These are phyloP conservation scores for Drosophila greeni DNA, from an alignment of 2,888 invertebrate species.

Conservation along the genomic window DNA sequence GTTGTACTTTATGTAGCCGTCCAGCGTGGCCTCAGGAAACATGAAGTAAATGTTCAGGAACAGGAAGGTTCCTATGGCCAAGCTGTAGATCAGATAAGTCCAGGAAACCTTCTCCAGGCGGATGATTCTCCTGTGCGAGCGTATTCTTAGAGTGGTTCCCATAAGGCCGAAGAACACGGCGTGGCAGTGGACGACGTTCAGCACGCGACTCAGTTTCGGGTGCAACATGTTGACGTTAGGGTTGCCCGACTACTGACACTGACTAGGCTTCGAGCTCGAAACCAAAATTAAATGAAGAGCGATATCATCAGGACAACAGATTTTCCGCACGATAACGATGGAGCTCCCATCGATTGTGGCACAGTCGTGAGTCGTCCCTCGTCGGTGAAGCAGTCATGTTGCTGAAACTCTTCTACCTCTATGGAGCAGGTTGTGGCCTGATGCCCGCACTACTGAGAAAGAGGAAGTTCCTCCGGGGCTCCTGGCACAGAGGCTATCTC, in stretches of 20 bases:
- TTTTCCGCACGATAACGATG: slow-evolving; percentile 8
- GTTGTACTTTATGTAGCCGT: slow-evolving; percentile 46
- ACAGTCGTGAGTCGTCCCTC: slow-evolving; percentile 7
- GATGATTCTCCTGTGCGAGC: neutral
- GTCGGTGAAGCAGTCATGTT: slow-evolving; percentile 13
- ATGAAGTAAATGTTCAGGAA: slow-evolving; percentile 29
- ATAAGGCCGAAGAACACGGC: slow-evolving; percentile 46
- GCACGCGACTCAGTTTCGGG: slow-evolving; percentile 26
- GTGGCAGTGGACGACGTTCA: slow-evolving; percentile 44
- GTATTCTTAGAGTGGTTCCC: slow-evolving; percentile 36
- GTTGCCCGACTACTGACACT: slow-evolving; percentile 18
- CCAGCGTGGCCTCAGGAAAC: slow-evolving; percentile 4
- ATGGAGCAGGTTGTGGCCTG: slow-evolving; percentile 10
- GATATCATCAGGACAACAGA: slow-evolving; percentile 6
- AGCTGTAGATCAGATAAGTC: slow-evolving; percentile 50
- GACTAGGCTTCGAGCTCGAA: neutral
- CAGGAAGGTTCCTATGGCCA: slow-evolving; percentile 12
- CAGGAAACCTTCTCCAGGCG: slow-evolving; percentile 27
- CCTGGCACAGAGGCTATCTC: slow-evolving; percentile 7
- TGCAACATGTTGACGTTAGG: slow-evolving; percentile 50
- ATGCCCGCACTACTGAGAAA: slow-evolving; percentile 14
- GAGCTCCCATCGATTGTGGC: neutral
- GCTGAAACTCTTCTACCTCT: slow-evolving; percentile 25
- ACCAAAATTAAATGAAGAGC: slow-evolving; percentile 18
- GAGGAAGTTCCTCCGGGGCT: slow-evolving; percentile 1